Evolutionary conservation across 2,113 vertebrate species (phyloP), one percentile per base, ranked within the genome.

Genomic region (Elachura formosa): DNA sequence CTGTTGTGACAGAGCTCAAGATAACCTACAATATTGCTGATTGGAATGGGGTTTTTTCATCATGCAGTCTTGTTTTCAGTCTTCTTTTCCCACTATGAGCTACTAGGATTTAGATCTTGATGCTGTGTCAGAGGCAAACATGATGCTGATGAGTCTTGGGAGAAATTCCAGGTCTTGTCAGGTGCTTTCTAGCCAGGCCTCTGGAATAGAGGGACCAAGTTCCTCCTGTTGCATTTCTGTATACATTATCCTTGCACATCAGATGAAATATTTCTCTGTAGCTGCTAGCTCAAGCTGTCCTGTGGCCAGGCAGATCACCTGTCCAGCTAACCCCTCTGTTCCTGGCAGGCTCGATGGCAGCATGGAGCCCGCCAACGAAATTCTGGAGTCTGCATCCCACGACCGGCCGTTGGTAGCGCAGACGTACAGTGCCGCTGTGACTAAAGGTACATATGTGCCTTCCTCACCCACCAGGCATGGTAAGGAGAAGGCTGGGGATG

Each of bases 371-470:
- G 96, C 98, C 95, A 99, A 98, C 87, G 99, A 99, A 90, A 99
- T 99, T 48, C 97, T 99, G 10, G 99, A 99, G 94, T 99, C 99
- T 41, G 98, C 98, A 22, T 98, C 99, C 59, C 99, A 99, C 8
- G 99, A 99, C 87, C 98, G 99, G 87, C 99, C 99, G 1, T 80
- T 99, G 84, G 98, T 98, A 81, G 97, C 99, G 3, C 99, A 99
- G 96, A 98, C 99, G 0, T 99, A 99, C 92, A 97, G 98, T 91
- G 93, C 98, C 2, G 98, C 98, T 45, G 98, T 97, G 59, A 97
- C 98, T 96, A 99, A 99, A 98, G 99, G 98, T 98, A 96, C 97
- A 69, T 97, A 97, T 0, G 95, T 93, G 91, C 98, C 98, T 95
- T 97, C 98, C 25, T 98, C 98, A 78, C 98, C 98, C 14, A 97